Percentiles rank a stretch among this genome's conserved stretches.
Evolutionary conservation across 2,797 vertebrate species (phyloP).

Genomic region (Myiotriccus ornatus): DNA sequence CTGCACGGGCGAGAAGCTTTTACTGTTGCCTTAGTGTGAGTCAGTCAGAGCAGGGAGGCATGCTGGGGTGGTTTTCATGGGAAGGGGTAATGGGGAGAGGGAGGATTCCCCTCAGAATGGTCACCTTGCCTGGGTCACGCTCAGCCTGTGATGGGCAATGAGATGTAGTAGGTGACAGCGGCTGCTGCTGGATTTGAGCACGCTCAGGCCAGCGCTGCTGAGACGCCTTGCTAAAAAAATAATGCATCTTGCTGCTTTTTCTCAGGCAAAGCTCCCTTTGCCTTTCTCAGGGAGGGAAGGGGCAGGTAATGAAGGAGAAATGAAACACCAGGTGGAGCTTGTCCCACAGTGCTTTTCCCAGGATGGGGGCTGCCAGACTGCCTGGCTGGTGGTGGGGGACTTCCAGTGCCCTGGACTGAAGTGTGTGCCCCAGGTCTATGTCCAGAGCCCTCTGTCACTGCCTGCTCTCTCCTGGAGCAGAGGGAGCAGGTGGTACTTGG

Average conservation of each 20-base stretch:
- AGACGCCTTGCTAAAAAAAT: background rate
- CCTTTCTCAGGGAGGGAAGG: background rate
- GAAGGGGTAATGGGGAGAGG: background rate
- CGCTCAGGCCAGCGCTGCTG: background rate
- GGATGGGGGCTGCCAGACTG: background rate
- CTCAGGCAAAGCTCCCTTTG: background rate
- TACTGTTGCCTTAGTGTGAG: background rate
- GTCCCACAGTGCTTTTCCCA: background rate
- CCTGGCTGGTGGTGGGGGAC: fast-evolving
- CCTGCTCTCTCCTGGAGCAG: background rate
- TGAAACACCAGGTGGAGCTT: background rate
- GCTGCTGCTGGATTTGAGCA: background rate
- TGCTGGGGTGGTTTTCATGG: background rate
- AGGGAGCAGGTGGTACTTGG: background rate
- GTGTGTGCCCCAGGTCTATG: no score
- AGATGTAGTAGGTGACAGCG: background rate
- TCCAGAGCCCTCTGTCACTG: background rate
- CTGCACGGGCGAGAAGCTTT: background rate
- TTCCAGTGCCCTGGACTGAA: background rate
- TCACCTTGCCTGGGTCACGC: background rate
- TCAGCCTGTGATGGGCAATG: background rate
- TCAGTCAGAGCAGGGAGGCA: background rate
- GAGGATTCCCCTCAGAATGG: background rate
- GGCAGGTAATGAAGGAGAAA: background rate
- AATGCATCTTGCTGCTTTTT: background rate